Evolutionary conservation across 1,140 invertebrate species (phyloP).

Genomic region (Drosophila oshimai): DNA sequence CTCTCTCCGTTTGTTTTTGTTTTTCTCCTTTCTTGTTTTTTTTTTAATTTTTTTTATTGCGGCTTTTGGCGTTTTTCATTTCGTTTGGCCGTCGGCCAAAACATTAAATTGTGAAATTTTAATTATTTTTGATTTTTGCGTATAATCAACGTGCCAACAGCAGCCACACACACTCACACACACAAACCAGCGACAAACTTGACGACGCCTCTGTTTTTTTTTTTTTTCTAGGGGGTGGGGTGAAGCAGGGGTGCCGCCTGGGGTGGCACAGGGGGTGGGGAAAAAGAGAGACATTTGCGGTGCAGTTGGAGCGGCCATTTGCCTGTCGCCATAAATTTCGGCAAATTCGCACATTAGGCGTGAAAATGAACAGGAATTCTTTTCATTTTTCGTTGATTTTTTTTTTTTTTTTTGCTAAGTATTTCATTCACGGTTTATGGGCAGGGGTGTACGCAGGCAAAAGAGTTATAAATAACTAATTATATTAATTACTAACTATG

Average conservation of each 20-base stretch:
- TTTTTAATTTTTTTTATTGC: background rate
- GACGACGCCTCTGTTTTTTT: conserved; percentile 37
- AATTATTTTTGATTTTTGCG: conserved; percentile 82
- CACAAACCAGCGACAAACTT: conserved; percentile 26
- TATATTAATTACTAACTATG: no score
- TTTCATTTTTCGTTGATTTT: conserved; percentile 4
- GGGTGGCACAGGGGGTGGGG: background rate
- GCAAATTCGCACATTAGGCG: conserved; percentile 76
- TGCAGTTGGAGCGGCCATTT: conserved; percentile 62
- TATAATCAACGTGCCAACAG: conserved; percentile 79
- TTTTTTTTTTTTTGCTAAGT: background rate
- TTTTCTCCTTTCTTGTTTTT: conserved; percentile 11
- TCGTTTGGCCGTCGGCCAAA: conserved; percentile 63
- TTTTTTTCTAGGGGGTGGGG: background rate
- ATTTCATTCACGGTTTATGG: no score
- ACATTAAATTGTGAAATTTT: conserved; percentile 81
- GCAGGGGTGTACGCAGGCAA: no score
- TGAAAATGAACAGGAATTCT: conserved; percentile 41
- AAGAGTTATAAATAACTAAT: no score
- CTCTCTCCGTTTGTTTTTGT: background rate
- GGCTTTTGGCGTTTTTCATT: conserved; percentile 44
- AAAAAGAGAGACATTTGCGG: conserved; percentile 45
- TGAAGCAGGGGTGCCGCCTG: background rate
- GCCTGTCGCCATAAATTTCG: conserved; percentile 71
- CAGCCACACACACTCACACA: conserved; percentile 18